phyloP scores from a whole-genome alignment of 37 sponge, comb jelly and placozoan species.

The Aplysina aerophoba region DNA sequence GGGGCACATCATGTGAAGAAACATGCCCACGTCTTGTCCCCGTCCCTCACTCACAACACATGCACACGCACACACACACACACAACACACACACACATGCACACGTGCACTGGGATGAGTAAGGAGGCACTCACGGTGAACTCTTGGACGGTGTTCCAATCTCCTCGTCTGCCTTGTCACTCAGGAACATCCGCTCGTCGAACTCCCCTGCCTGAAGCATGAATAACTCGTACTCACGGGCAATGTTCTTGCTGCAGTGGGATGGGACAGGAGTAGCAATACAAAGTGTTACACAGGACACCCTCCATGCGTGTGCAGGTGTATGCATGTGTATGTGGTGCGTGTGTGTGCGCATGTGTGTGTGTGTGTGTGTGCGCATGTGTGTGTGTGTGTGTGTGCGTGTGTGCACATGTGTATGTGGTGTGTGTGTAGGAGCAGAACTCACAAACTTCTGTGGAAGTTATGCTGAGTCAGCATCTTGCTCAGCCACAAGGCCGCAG shows the following conservation, averaged over 20 bases:
- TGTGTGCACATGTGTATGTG: background rate
- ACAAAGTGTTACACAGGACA: too few species aligned
- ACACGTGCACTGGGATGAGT: background rate
- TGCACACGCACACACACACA: too few species aligned
- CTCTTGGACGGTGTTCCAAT: conserved; percentile 71
- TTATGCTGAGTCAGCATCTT: background rate
- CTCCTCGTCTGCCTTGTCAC: conserved; percentile 67
- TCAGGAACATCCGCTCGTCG: conserved; percentile 89
- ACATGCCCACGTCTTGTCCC: too few species aligned
- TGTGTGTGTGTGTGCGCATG: too few species aligned
- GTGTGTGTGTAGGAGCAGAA: background rate
- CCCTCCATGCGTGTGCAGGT: too few species aligned
- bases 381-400: background rate
- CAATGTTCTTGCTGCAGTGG: conserved; percentile 58
- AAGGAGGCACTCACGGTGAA: too few species aligned
- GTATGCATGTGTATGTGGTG: too few species aligned
- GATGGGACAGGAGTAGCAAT: too few species aligned
- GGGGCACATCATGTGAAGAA: too few species aligned
- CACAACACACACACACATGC: background rate
- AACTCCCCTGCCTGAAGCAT: conserved; percentile 83
- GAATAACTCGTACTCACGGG: conserved; percentile 68
- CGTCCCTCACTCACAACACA: too few species aligned
- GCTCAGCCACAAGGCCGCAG: background rate
- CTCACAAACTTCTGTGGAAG: conserved; percentile 11
- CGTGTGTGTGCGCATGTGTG: too few species aligned